A percentile compares a stretch with the other conserved stretches of the same genome.
These are phyloP conservation scores for Clinocottus analis DNA, from an alignment of 2,113 vertebrate genomes.

Conservation along the genomic window DNA sequence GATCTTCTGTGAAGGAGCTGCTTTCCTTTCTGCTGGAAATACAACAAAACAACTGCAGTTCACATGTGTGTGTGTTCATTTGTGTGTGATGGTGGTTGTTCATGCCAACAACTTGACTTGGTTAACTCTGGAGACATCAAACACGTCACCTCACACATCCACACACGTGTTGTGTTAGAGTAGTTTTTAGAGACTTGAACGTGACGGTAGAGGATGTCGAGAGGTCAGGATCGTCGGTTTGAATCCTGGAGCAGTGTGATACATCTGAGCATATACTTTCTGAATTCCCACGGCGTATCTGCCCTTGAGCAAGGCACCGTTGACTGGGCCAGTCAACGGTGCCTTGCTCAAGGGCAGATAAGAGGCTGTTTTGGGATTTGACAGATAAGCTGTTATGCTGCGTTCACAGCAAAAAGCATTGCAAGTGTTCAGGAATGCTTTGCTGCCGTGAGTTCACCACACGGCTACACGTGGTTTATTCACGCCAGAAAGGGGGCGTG, in stretches of 20 bases:
- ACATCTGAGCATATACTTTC: background rate
- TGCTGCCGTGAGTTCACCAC: too few species aligned
- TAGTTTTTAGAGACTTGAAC: background rate
- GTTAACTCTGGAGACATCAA: constrained; percentile 4
- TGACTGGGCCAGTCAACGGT: background rate
- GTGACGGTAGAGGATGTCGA: background rate
- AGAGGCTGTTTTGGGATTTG: too few species aligned
- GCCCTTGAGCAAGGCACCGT: background rate
- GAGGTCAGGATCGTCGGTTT: background rate
- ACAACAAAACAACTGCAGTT: constrained; percentile 13
- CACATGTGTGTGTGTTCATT: constrained; percentile 10
- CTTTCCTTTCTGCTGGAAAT: constrained; percentile 16
- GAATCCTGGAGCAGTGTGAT: background rate
- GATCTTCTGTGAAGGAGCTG: too few species aligned
- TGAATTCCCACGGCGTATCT: background rate
- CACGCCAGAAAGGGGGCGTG: too few species aligned
- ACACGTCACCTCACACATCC: background rate
- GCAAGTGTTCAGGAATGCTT: too few species aligned
- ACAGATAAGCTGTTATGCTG: too few species aligned
- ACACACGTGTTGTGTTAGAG: background rate
- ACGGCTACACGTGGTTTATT: too few species aligned
- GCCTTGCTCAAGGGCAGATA: too few species aligned
- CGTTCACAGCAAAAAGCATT: too few species aligned
- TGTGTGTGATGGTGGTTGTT: constrained; percentile 22
- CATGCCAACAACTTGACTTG: background rate